Percentiles rank a stretch among this genome's conserved stretches.
Conservation (phyloP, 2,888 invertebrate species). For the Gymnosoma rotundatum region DNA sequence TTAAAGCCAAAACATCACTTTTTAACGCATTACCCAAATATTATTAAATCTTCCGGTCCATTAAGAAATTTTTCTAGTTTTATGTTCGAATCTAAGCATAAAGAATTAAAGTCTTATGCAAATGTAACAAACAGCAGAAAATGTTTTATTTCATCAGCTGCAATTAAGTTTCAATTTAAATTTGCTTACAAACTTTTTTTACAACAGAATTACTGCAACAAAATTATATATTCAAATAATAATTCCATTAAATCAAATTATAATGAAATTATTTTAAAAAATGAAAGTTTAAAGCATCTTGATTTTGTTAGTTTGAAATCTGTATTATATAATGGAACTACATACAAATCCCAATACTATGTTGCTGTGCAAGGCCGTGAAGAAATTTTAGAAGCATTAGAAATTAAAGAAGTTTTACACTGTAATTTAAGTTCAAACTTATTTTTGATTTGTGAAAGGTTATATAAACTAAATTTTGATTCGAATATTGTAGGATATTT, state of each 20-base stretch:
- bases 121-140: neutral
- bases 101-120: conserved; percentile 6
- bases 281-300: neutral
- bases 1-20: conserved; percentile 28
- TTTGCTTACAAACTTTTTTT: neutral
- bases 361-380: neutral
- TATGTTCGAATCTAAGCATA: conserved; percentile 21
- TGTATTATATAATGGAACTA: conserved; percentile 28
- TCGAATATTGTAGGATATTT: too few species aligned
- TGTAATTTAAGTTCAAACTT: too few species aligned
- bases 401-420: too few species aligned
- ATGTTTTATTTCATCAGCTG: conserved; percentile 5
- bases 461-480: too few species aligned
- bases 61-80: conserved; percentile 11
- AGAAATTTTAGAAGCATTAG: too few species aligned
- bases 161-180: conserved; percentile 22
- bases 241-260: neutral
- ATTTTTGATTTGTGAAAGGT: too few species aligned
- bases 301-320: too few species aligned
- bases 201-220: conserved; percentile 2
- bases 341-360: neutral
- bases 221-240: neutral
- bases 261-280: neutral
- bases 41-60: conserved; percentile 9
- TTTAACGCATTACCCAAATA: conserved; percentile 7